Base-by-base conservation (phyloP, 2,888 invertebrate species). In the Lepidocyrtinus sp. region DNA sequence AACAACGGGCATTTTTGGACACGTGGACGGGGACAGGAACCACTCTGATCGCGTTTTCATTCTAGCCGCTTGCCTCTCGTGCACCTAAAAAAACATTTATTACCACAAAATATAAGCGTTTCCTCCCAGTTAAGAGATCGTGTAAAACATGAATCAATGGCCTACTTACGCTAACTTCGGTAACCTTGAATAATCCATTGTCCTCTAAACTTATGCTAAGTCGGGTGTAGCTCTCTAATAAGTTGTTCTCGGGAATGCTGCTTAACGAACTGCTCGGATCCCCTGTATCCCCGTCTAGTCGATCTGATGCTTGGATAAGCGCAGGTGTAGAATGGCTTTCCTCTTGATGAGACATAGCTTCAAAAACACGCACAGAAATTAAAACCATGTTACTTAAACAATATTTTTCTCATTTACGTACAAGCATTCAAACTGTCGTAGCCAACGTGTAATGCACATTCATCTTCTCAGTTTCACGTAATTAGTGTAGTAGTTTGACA, bases 1-100 rank as follows among this genome's bases (percentile, higher is more conserved):
- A n/a, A 87, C 85, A 59, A 82, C 80, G 9, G 87, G 84, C 81
- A 85, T 85, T 82, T 86, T 87, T 67, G 86, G 87, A 81, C 82
- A 84, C 17, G 86, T 87, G 67, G 91, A 91, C 78, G 93, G 93
- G 88, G 93, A 93, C 89, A 96, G 92, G 91, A 97, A 98, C 98
- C 98, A 99, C 91, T 98, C 97, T 81, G 97, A 97, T 87, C 98
- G 93, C 86, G 97, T 97, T 89, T 96, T 93, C 96, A 99, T 97
- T 87, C 98, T 92, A 89, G 96, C 96, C 85, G 97, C 94, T 91
- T 99, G 98, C 88, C 97, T 92, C 91, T 97, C 96, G 91, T 97
- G 96, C 87, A 97, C 97, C 95, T 96, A 27, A 27, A 62, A 70
- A n/a, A 25, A 5, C 19, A 12, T 61, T 12, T 17, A 61, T 17